These are phyloP conservation scores for Aplysina aerophoba DNA, from an alignment of 37 sponge, comb jelly and placozoan species.

Conservation along the genomic window DNA sequence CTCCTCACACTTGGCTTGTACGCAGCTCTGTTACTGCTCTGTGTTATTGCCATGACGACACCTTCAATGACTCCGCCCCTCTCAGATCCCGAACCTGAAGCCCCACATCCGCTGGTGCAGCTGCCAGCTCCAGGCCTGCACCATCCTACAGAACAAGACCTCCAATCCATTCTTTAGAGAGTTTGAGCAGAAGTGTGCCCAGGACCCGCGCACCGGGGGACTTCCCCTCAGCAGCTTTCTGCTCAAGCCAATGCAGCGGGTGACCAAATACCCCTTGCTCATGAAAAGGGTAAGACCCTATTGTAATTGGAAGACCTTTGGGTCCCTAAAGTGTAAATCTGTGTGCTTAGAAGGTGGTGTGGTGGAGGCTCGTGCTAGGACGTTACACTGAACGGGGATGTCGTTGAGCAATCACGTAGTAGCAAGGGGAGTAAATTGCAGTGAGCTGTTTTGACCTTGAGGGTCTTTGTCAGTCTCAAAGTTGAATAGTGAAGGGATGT, in stretches of 20 bases:
- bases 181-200: constrained; percentile 72
- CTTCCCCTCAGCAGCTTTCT: constrained; percentile 96
- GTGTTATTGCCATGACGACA: neutral
- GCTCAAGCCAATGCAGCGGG: constrained; percentile 97
- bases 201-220: constrained; percentile 77
- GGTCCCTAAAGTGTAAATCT: no score
- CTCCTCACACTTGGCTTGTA: constrained; percentile 18
- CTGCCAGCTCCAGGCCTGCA: constrained; percentile 86
- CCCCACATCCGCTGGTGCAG: constrained; percentile 89
- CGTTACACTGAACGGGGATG: no score
- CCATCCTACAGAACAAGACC: constrained; percentile 83
- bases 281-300: constrained; percentile 79
- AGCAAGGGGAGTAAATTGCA: no score
- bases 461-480: no score
- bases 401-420: no score
- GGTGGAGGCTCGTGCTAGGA: no score
- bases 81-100: constrained; percentile 70
- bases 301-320: no score
- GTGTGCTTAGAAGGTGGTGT: no score
- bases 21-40: neutral
- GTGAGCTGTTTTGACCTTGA: no score
- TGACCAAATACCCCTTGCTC: constrained; percentile 97
- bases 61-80: no score
- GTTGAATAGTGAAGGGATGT: no score
- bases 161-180: constrained; percentile 68